Evolutionary conservation across 2,797 vertebrate genomes (phyloP).

Genomic region (Dryobates pubescens): DNA sequence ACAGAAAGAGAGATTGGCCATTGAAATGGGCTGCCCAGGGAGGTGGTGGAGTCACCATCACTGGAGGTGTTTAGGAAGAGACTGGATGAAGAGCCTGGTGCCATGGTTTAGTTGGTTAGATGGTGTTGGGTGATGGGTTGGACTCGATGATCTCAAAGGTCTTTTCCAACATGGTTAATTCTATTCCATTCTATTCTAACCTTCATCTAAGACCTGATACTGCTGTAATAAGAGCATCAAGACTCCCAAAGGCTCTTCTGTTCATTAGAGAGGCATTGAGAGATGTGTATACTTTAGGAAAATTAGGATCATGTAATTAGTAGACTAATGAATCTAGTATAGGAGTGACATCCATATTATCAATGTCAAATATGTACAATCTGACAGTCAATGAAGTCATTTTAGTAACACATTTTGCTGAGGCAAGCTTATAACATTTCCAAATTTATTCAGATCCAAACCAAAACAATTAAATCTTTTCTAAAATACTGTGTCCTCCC

Average conservation of each 20-base stretch:
- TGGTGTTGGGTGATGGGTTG: too few relatives aligned
- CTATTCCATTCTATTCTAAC: background rate
- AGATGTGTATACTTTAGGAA: background rate
- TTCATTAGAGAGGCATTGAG: background rate
- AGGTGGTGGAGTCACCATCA: too few relatives aligned
- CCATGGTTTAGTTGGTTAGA: too few relatives aligned
- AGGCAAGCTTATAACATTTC: background rate
- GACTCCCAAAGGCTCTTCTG: background rate
- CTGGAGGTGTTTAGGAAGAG: too few relatives aligned
- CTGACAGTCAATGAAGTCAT: background rate
- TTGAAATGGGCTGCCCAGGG: too few relatives aligned
- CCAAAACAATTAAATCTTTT: background rate
- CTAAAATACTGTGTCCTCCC: background rate
- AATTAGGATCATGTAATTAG: background rate
- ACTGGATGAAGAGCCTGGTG: too few relatives aligned
- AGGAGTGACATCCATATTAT: background rate
- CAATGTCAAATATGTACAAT: background rate
- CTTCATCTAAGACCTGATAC: background rate
- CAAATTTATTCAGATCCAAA: slow-evolving; percentile 5
- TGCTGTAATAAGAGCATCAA: background rate
- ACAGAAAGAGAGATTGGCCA: too few relatives aligned
- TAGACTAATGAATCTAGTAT: background rate
- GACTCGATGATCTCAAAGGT: too few relatives aligned
- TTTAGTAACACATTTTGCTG: background rate
- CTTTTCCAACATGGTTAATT: too few relatives aligned